These are phyloP conservation scores for Clivina fossor DNA, from an alignment of 2,888 invertebrate genomes.

Conservation along the genomic window DNA sequence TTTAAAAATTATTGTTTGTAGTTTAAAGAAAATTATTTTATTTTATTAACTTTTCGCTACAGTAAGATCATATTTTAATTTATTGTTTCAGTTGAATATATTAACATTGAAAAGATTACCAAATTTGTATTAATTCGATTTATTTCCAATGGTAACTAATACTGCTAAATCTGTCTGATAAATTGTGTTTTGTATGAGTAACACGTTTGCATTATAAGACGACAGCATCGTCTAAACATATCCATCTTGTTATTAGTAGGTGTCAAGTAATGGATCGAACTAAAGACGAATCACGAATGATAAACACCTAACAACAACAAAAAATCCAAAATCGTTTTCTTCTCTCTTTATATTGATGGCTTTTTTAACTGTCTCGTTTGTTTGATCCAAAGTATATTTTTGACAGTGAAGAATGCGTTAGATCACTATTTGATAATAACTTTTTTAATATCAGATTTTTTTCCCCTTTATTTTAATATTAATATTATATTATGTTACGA, in stretches of 20 bases:
- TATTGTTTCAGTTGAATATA: too few relatives aligned
- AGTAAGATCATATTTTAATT: too few relatives aligned
- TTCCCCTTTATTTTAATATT: too few relatives aligned
- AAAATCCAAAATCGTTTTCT: constrained; percentile 15
- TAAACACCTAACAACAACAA: constrained; percentile 13
- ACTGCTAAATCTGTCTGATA: not conserved
- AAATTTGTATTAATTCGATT: too few relatives aligned
- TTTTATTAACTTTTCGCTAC: too few relatives aligned
- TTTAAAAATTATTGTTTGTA: too few relatives aligned
- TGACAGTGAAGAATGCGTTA: constrained; percentile 26
- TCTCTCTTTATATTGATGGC: not conserved
- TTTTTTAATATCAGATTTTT: too few relatives aligned
- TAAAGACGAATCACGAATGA: constrained; percentile 17
- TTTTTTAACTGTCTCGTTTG: not conserved
- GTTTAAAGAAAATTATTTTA: too few relatives aligned
- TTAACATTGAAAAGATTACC: too few relatives aligned
- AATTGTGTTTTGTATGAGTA: constrained; percentile 9
- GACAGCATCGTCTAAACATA: constrained; percentile 24
- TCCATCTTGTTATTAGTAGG: constrained; percentile 28
- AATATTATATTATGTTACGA: too few relatives aligned
- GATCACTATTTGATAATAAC: constrained; percentile 17
- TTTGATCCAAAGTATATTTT: constrained; percentile 26
- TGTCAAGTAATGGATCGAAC: constrained; percentile 27
- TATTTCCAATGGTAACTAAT: too few relatives aligned
- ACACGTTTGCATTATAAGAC: constrained; percentile 9